phyloP scores from a whole-genome alignment of 2,113 vertebrate genomes.

The Neoarius graeffei region DNA sequence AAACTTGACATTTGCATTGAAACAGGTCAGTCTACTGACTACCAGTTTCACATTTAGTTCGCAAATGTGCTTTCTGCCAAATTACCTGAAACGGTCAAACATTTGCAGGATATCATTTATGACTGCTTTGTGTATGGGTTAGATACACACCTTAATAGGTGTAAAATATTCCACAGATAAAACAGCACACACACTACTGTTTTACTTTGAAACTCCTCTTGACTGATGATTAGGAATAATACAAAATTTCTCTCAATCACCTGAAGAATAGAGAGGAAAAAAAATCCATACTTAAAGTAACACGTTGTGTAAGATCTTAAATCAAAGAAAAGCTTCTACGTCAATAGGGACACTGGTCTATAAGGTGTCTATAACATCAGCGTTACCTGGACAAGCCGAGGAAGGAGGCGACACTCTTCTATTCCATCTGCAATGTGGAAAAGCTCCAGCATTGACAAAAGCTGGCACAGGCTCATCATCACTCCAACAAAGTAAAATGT shows the following conservation, averaged over 20 bases:
- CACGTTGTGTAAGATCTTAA: background rate
- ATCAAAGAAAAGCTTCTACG: background rate
- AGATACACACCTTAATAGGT: slow-evolving; percentile 82
- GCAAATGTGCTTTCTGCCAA: background rate
- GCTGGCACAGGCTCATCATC: slow-evolving; percentile 88
- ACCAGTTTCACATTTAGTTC: background rate
- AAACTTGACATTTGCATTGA: background rate
- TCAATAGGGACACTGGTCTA: no score
- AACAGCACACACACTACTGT: slow-evolving; percentile 84
- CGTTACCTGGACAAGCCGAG: slow-evolving; percentile 83
- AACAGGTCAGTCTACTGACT: background rate
- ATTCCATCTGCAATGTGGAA: slow-evolving; percentile 84
- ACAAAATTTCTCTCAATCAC: slow-evolving; percentile 86
- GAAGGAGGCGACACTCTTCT: slow-evolving; percentile 79
- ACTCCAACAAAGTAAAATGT: slow-evolving; percentile 89
- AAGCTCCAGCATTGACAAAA: slow-evolving; percentile 84
- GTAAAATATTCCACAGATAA: slow-evolving; percentile 88
- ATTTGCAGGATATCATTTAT: background rate
- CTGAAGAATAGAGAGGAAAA: slow-evolving; percentile 66
- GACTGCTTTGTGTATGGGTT: background rate
- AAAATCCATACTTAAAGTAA: background rate
- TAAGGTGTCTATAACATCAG: background rate
- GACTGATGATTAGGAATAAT: slow-evolving; percentile 83
- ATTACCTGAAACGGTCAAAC: background rate
- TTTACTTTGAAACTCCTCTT: slow-evolving; percentile 90